Base-by-base conservation (phyloP, 2,888 invertebrate species). In the Ochropleura plecta region DNA sequence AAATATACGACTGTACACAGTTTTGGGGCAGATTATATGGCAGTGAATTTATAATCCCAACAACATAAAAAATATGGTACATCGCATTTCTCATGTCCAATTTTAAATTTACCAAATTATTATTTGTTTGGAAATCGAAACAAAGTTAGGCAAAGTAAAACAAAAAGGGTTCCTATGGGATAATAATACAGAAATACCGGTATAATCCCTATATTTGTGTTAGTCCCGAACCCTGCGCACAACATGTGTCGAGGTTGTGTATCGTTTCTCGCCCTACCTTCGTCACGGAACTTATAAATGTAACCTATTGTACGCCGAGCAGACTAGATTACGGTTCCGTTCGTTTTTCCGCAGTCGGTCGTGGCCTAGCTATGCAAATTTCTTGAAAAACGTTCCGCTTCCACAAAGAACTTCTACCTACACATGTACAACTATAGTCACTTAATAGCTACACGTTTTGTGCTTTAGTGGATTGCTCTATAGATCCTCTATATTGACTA, bases 291-390 rank as follows among this genome's bases (percentile, higher is more conserved):
- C 81, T 86, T 83, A 87, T 83, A 86, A 86, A 86, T 83, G 86
- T 86, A 76, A 67, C 74, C 79, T 76, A 88, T 86, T 86, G 86
- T 86, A 66, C 74, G 84, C 81, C 83, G 85, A 79, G 81, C 81
- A 70, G 85, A 83, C 84, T 90, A 88, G 87, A 90, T 89, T 88
- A 88, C 85, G 83, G 88, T 88, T 88, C 87, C 86, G 86, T 81
- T 85, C 84, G 88, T 85, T 85, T 86, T 88, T 88, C 88, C 88
- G 83, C 78, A 84, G 86, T 86, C 80, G 82, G 86, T 87, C 86
- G 86, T 88, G 89, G 86, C 88, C 88, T 88, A 89, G 88, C 89
- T 91, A 93, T 92, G 92, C 90, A 92, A 92, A 93, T 93, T 90
- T 91, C 89, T 89, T 90, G 91, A 89, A 90, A 89, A 91, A 89